Evolutionary conservation across 2,113 vertebrate species (phyloP), one percentile per base, ranked within the genome.

Genomic region (Petroica traversi): DNA sequence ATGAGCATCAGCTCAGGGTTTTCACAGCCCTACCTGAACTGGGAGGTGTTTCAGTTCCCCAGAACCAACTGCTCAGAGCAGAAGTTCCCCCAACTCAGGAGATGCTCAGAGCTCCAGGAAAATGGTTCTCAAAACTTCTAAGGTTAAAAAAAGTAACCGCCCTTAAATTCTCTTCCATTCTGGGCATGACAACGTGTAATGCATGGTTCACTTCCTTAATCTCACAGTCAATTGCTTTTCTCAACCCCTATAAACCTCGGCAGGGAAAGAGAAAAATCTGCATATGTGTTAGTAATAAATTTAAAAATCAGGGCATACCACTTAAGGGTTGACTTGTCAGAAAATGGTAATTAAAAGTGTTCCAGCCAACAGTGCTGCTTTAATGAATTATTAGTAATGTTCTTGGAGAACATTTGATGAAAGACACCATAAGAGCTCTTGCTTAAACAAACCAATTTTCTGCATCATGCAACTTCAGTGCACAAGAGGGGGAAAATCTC

Each of bases 371-470:
- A 94, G 93, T 88, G 82, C 82, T 92, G 43, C 59, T 95, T 92
- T 96, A 94, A 96, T 93, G 94, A 96, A 95, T 96, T 95, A 93
- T 96, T 93, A 90, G 93, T n/a, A 80, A 80, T 49, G 75, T 94
- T 94, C 92, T 89, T 18, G 0, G 68, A 89, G 85, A 83, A 58
- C 71, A 43, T 74, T 52, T 62, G 88, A 95, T 73, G 85, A 83
- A 76, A 85, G 45, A 69, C 84, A 83, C 67, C 11, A 0, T 59
- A 76, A 93, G 85, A 92, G 63, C 85, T 94, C 68, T 88, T 89
- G 55, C 58, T 96, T 58, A 96, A 95, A 91, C 84, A 87, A 84
- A 92, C 81, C 88, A 63, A 89, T 95, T 95, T 95, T 95, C 93
- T 96, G 85, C 93, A 63, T 83, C 75, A 34, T 71, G 59, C 82